phyloP scores from a whole-genome alignment of 2,113 vertebrate species.

The Lasiurus borealis region DNA sequence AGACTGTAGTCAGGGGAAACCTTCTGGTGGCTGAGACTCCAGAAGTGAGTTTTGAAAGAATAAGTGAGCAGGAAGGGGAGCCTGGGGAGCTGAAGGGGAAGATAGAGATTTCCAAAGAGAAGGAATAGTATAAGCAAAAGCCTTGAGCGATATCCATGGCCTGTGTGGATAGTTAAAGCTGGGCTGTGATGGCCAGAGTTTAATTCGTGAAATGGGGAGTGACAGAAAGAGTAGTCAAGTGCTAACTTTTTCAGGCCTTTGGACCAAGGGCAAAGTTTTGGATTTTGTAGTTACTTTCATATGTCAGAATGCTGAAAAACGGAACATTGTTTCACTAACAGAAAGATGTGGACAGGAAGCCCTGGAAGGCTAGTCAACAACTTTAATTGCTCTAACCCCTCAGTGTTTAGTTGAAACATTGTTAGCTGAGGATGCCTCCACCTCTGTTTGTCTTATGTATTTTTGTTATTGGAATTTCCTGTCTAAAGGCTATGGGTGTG shows the following conservation, averaged over 20 bases:
- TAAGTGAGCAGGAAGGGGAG: background rate
- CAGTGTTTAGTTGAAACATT: no score
- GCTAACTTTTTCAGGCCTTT: background rate
- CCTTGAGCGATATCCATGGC: background rate
- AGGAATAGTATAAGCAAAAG: background rate
- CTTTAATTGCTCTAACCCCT: no score
- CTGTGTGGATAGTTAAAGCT: background rate
- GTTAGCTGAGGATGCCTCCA: no score
- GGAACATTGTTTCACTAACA: no score
- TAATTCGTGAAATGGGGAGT: background rate
- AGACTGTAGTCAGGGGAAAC: background rate
- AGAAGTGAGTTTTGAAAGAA: background rate
- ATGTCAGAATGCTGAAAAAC: no score
- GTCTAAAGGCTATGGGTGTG: no score
- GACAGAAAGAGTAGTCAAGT: background rate
- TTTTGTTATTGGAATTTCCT: no score
- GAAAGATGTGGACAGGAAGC: no score
- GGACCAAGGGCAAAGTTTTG: background rate
- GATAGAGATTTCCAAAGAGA: background rate
- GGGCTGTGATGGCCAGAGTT: background rate
- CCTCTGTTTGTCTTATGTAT: no score
- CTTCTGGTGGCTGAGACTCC: background rate
- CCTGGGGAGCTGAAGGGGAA: background rate
- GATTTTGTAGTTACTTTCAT: background rate
- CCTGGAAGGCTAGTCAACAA: no score